Evolutionary conservation across 2,888 invertebrate species (phyloP).

Genomic region (Volucella zonaria): DNA sequence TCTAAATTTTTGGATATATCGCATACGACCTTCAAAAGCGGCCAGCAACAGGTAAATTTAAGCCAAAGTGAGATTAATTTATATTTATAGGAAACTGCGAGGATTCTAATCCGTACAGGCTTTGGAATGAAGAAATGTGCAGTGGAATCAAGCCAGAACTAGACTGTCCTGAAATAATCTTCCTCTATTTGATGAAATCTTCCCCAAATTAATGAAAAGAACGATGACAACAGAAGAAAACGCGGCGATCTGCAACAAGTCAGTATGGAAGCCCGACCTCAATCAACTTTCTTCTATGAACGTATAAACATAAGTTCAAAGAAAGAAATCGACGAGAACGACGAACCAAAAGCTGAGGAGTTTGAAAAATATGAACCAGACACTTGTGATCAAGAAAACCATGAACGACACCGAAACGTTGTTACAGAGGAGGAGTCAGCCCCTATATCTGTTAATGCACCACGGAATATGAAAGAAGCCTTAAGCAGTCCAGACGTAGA

Average conservation of each 20-base stretch:
- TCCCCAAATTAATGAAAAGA: background rate
- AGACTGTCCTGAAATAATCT: background rate
- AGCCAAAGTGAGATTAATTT: background rate
- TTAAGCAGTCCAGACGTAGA: background rate
- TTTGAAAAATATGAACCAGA: background rate
- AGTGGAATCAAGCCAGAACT: background rate
- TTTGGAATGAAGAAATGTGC: background rate
- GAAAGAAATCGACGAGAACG: background rate
- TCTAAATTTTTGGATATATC: background rate
- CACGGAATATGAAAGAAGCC: background rate
- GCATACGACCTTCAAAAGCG: background rate
- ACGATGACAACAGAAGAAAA: conserved; percentile 2
- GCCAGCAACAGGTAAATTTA: background rate
- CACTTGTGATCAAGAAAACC: background rate
- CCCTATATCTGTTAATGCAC: background rate
- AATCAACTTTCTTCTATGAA: background rate
- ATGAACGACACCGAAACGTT: background rate
- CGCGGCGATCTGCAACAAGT: background rate
- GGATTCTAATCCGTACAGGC: background rate
- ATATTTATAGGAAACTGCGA: background rate
- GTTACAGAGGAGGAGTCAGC: background rate
- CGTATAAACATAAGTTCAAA: background rate
- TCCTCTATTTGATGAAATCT: too few relatives aligned
- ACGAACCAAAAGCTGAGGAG: background rate
- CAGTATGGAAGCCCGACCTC: background rate